Evolutionary conservation across 2,888 invertebrate genomes (phyloP).

Genomic region (Oasisia sp.): DNA sequence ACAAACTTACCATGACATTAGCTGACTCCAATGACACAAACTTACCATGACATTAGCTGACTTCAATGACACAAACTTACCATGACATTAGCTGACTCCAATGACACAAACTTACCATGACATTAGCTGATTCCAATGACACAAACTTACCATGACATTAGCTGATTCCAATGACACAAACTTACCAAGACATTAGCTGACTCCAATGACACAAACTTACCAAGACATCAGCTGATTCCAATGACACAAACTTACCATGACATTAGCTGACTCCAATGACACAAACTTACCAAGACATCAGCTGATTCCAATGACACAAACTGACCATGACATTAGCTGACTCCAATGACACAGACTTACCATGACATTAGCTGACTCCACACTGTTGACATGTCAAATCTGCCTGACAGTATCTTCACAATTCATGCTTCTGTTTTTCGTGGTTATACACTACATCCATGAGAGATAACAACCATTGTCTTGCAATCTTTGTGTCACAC

Average conservation of each 20-base stretch:
- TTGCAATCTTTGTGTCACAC: background rate
- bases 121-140: background rate
- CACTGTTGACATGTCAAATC: background rate
- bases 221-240: background rate
- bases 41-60: too few relatives aligned
- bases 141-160: background rate
- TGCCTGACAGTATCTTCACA: background rate
- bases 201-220: background rate
- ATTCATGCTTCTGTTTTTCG: background rate
- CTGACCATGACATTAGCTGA: too few relatives aligned
- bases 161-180: background rate
- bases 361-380: too few relatives aligned
- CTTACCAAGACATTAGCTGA: background rate
- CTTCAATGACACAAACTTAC: too few relatives aligned
- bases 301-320: too few relatives aligned
- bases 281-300: too few relatives aligned
- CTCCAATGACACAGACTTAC: too few relatives aligned
- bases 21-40: too few relatives aligned
- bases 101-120: background rate
- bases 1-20: too few relatives aligned
- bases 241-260: background rate
- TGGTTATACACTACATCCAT: background rate
- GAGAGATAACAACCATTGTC: background rate
- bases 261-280: background rate
- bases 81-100: too few relatives aligned